phyloP scores from a whole-genome alignment of 2,113 vertebrate species.

The Orthonyx spaldingii region DNA sequence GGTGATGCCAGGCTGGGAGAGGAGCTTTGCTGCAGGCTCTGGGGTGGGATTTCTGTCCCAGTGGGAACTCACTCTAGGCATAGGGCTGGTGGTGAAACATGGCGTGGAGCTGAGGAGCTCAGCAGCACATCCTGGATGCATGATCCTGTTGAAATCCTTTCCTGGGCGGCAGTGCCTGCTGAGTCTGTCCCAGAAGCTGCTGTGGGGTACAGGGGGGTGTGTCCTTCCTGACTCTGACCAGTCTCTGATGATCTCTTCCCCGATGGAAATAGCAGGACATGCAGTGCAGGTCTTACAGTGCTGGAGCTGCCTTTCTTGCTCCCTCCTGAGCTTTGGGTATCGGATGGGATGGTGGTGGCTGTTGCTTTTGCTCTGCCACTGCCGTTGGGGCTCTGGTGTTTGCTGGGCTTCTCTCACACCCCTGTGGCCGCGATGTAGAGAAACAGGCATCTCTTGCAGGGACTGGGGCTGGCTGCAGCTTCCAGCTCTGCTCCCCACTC shows the following conservation, averaged over 20 bases:
- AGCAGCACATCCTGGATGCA: background rate
- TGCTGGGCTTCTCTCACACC: background rate
- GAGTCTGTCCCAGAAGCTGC: background rate
- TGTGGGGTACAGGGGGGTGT: background rate
- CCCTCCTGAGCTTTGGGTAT: background rate
- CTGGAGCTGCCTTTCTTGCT: background rate
- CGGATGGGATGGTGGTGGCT: background rate
- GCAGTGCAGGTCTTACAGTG: rapidly evolving
- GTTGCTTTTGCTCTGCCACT: background rate
- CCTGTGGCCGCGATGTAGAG: rapidly evolving
- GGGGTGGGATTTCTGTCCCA: background rate
- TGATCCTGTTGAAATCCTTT: conserved; percentile 28
- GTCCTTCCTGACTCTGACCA: background rate
- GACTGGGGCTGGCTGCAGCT: background rate
- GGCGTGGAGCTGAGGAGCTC: background rate
- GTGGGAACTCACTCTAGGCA: background rate
- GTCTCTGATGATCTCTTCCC: background rate
- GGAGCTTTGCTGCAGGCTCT: background rate
- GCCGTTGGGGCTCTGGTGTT: background rate
- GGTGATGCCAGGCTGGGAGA: background rate
- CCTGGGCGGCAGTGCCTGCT: background rate
- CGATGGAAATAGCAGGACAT: background rate
- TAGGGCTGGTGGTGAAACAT: background rate
- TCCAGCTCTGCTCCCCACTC: background rate
- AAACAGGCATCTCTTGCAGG: background rate